Percentiles rank a stretch among this genome's conserved stretches.
Evolutionary conservation across 1,140 invertebrate species (phyloP).

Genomic region (Eriosoma lanigerum): DNA sequence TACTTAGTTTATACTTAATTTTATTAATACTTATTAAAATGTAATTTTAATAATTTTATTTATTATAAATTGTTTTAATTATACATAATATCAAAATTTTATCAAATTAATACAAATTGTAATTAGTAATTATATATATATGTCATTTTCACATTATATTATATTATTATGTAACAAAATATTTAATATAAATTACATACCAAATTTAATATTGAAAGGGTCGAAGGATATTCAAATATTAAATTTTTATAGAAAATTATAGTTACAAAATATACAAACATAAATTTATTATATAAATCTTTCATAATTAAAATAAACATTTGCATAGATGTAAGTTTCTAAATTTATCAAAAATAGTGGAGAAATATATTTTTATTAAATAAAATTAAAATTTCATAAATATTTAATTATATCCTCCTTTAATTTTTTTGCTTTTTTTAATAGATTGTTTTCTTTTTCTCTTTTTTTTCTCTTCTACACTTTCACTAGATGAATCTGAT

Average conservation of each 20-base stretch:
- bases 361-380: not conserved
- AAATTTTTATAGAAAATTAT: not conserved
- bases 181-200: not conserved
- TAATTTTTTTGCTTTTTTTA: constrained; percentile 32
- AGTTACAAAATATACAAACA: not conserved
- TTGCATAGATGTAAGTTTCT: not conserved
- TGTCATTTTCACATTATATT: no score
- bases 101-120: not conserved
- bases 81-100: no score
- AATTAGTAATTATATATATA: not conserved
- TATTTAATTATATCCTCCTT: not conserved
- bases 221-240: not conserved
- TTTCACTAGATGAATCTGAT: constrained; percentile 25
- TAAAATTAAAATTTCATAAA: not conserved
- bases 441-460: constrained; percentile 26
- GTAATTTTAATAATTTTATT: no score
- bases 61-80: no score
- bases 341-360: not conserved
- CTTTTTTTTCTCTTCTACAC: constrained; percentile 24
- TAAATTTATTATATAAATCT: not conserved
- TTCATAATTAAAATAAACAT: not conserved
- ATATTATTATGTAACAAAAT: not conserved
- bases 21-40: no score
- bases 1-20: no score
- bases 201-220: not conserved